Percentiles rank a stretch among this genome's conserved stretches.
These are phyloP conservation scores for Oncorhynchus masou DNA, from an alignment of 2,113 vertebrate genomes.

Conservation along the genomic window DNA sequence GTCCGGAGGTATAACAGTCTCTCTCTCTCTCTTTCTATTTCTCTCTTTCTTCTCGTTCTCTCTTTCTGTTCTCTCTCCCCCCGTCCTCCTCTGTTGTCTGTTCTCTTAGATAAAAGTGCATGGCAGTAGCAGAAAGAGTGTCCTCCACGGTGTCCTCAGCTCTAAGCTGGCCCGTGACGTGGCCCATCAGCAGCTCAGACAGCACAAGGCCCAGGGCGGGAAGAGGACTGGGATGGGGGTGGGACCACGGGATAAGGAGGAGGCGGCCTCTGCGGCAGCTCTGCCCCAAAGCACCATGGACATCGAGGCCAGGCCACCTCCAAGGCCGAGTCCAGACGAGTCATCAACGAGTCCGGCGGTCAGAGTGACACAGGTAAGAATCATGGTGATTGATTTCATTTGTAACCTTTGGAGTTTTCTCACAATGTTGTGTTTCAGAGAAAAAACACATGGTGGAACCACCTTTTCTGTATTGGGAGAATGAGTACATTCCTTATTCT, in stretches of 20 bases:
- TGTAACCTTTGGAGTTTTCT: neutral
- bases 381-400: neutral
- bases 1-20: conserved; percentile 4
- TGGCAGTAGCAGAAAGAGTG: conserved; percentile 71
- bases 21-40: no score
- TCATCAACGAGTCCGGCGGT: conserved; percentile 63
- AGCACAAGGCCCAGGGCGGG: conserved; percentile 73
- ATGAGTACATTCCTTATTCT: no score
- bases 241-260: conserved; percentile 42
- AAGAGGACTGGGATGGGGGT: no score
- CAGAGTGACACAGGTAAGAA: conserved; percentile 73
- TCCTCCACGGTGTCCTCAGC: conserved; percentile 44
- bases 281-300: conserved; percentile 81
- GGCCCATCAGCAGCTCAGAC: conserved; percentile 75
- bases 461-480: no score
- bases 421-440: neutral
- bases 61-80: neutral
- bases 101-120: conserved; percentile 77
- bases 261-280: conserved; percentile 72
- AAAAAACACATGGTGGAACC: no score
- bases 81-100: conserved; percentile 35
- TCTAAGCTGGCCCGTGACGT: conserved; percentile 72
- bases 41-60: no score
- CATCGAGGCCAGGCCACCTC: conserved; percentile 70
- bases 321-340: conserved; percentile 63